Base-by-base conservation (phyloP, 1,140 invertebrate species). In the Ceratoteleas bidentatus region DNA sequence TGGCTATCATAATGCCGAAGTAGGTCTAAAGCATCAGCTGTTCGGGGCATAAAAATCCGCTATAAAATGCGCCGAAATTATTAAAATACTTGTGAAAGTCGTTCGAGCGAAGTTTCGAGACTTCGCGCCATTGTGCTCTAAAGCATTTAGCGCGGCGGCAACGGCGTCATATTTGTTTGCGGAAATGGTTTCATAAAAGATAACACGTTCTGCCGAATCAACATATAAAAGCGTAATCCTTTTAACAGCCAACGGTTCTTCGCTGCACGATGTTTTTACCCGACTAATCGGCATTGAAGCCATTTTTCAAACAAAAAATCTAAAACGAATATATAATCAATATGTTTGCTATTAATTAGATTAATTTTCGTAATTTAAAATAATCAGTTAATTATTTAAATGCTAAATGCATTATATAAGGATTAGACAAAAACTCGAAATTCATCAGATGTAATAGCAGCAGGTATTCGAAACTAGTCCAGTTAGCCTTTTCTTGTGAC, bases 41-140 rank as follows among this genome's bases (percentile, higher is more conserved):
- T 73, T 64, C 57, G 58, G 15, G 50, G 40, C 57, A 73, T 73
- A 73, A 73, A 73, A 73, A 56, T 73, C 33, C 24, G 58, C 58
- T 38, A 73, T 73, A 73, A 73, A 73, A 57, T 73, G 36, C 50
- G 4, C 50, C 15, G 47, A 64, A 61, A 64, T 73, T 62, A 73
- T 73, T 73, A 73, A 73, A 73, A 73, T 64, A 62, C 58, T 73
- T 73, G 69, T 56, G 69, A 73, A 64, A 73, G 58, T 72, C 54
- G 32, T 72, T 62, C 54, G 47, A 13, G 15, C n/a, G 15, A 61
- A 72, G 7, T 72, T 72, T 72, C 43, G 50, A 53, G 68, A 54
- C 58, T 62, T 16, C 54, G 13, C 57, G 24, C 34, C 49, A 52
- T 60, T 70, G 34, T 24, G 47, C 61, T 52, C 47, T 61, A 43